Evolutionary conservation across 2,797 vertebrate species (phyloP).

Genomic region (Myotis daubentonii): DNA sequence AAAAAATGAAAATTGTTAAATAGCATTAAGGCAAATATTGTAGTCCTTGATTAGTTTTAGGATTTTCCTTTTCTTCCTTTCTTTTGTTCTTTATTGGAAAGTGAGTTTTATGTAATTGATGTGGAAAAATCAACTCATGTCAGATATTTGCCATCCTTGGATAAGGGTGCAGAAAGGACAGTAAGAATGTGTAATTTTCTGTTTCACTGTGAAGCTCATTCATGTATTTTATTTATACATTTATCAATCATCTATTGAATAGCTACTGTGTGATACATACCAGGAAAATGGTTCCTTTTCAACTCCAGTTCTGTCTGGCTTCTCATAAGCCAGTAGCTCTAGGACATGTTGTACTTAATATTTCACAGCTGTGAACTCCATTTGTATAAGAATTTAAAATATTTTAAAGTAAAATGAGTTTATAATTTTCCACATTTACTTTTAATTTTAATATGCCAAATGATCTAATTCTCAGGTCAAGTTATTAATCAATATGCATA

Average conservation of each 20-base stretch:
- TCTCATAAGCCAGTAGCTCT: background rate
- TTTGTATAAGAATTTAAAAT: background rate
- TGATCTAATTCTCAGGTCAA: background rate
- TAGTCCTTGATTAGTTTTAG: background rate
- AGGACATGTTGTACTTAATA: background rate
- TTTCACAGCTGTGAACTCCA: background rate
- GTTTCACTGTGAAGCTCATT: background rate
- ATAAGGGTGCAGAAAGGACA: too few species aligned
- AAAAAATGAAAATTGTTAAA: slow-evolving; percentile 36
- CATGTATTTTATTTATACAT: slow-evolving; percentile 9
- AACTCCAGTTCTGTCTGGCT: background rate
- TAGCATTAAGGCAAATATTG: background rate
- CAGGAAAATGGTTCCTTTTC: background rate
- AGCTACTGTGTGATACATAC: background rate
- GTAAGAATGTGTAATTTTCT: background rate
- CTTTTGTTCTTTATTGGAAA: background rate
- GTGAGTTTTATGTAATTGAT: background rate
- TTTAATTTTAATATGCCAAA: slow-evolving; percentile 25
- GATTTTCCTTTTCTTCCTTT: background rate
- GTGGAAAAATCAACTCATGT: background rate
- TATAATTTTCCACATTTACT: slow-evolving; percentile 15
- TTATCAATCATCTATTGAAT: background rate
- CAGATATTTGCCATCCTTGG: too few species aligned
- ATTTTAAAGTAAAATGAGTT: slow-evolving; percentile 39
- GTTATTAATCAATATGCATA: background rate